Evolutionary conservation across 2,797 vertebrate genomes (phyloP).

Genomic region (Sphenodon punctatus): DNA sequence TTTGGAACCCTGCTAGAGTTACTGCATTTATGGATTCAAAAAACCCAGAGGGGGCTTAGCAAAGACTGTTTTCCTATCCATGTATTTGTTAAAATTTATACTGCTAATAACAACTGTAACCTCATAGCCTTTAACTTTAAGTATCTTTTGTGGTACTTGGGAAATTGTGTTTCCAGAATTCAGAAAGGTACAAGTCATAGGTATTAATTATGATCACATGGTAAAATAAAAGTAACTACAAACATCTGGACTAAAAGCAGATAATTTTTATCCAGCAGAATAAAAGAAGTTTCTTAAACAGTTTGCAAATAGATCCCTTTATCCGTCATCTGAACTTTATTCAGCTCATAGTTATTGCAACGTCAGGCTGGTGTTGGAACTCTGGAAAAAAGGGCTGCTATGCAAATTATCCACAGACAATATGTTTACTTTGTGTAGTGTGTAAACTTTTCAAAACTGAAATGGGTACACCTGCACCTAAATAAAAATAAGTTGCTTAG

Average conservation of each 20-base stretch:
- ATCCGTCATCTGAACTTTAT: background rate
- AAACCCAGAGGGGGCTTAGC: background rate
- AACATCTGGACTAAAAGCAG: background rate
- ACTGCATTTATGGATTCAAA: background rate
- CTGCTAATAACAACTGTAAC: background rate
- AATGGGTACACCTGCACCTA: background rate
- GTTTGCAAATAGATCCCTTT: background rate
- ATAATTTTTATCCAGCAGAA: background rate
- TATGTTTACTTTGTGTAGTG: accelerated
- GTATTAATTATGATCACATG: background rate
- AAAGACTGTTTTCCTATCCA: background rate
- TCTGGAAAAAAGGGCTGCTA: background rate
- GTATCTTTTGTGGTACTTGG: background rate
- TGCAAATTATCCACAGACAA: background rate
- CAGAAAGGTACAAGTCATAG: background rate
- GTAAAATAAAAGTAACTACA: background rate
- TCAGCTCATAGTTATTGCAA: background rate
- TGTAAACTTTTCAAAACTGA: background rate
- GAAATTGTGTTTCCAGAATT: background rate
- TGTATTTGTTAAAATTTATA: background rate
- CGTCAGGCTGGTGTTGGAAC: background rate
- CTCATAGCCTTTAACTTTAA: background rate
- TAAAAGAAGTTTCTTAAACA: background rate
- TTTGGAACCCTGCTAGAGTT: background rate
- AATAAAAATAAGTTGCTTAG: background rate